Percentiles rank a stretch among this genome's conserved stretches.
These are phyloP conservation scores for Montipora efflorescens DNA, from an alignment of 64 coral and sea anemone species.

Conservation along the genomic window DNA sequence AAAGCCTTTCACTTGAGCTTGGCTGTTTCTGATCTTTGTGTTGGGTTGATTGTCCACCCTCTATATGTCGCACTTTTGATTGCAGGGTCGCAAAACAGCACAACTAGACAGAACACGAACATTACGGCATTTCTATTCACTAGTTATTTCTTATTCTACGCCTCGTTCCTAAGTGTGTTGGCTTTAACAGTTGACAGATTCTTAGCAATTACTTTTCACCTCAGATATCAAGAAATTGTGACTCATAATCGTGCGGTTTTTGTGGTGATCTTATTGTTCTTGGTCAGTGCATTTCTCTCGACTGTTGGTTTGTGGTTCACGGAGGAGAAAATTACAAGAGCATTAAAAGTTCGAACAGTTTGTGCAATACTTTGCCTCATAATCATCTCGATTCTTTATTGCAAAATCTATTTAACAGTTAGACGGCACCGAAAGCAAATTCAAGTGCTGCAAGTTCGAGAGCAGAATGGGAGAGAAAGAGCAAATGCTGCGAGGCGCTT, in stretches of 20 bases:
- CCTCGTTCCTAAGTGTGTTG: background rate
- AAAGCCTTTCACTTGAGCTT: background rate
- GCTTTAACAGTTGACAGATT: background rate
- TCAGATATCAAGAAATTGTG: slow-evolving; percentile 9
- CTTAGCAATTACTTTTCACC: background rate
- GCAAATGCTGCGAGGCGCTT: background rate
- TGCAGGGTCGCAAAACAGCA: background rate
- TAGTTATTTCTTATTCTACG: too few relatives aligned
- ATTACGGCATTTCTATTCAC: too few relatives aligned
- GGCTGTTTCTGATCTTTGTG: background rate
- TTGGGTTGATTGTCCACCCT: background rate
- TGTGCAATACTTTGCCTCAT: background rate
- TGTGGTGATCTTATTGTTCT: background rate
- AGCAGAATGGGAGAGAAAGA: background rate
- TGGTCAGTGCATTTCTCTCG: background rate
- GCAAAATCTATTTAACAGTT: background rate
- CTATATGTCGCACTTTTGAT: background rate
- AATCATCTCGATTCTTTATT: background rate
- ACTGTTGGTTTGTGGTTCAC: background rate
- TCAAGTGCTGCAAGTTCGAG: background rate
- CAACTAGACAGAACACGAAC: background rate
- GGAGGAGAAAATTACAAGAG: too few relatives aligned
- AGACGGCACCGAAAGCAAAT: background rate
- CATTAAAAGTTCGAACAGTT: background rate
- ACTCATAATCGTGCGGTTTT: background rate